Evolutionary conservation across 2,113 vertebrate species (phyloP), one percentile per base, ranked within the genome.

Genomic region (Pyxicephalus adspersus): DNA sequence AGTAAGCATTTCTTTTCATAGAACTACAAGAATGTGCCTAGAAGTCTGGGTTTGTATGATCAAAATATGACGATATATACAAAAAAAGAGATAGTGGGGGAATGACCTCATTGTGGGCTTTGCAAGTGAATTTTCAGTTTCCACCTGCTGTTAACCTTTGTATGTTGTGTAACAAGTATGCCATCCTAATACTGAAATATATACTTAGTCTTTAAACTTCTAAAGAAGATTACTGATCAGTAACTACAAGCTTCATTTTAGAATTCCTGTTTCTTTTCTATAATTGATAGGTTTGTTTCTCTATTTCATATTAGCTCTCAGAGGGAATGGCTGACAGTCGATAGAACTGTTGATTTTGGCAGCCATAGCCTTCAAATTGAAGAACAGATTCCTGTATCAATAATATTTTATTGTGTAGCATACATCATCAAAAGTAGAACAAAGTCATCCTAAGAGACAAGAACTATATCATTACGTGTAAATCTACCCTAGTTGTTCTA

Each of bases 91-190:
- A n/a, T n/a, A n/a, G n/a, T n/a, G 11, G 8, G 7, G 61, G 9
- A 38, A 50, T 67, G 65, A 67, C 31, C 17, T 50, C 23, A 28
- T 65, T 64, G 45, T 25, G n/a, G n/a, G n/a, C n/a, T 77, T 77
- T 65, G 61, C n/a, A 9, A 38, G n/a, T 51, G 64, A 64, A 77
- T 16, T 54, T 19, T 65, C 51, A 64, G 60, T 65, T 22, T 52
- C 38, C 45, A 51, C 58, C 74, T 76, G 29, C 38, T 74, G 71
- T 77, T 77, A 77, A 77, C 75, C 75, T 77, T 64, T 65, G 45
- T 55, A 18, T 64, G 31, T 29, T 64, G 28, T 64, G 9, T 34
- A 38, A 16, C 29, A 6, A 54, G 5, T 54, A 22, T 52, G 61
- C 6, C 25, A 52, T 31, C 25, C 51, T 77, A 22, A 17, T 45